Base-by-base conservation (phyloP, 2,113 vertebrate species). In the Dunckerocampus dactyliophorus region DNA sequence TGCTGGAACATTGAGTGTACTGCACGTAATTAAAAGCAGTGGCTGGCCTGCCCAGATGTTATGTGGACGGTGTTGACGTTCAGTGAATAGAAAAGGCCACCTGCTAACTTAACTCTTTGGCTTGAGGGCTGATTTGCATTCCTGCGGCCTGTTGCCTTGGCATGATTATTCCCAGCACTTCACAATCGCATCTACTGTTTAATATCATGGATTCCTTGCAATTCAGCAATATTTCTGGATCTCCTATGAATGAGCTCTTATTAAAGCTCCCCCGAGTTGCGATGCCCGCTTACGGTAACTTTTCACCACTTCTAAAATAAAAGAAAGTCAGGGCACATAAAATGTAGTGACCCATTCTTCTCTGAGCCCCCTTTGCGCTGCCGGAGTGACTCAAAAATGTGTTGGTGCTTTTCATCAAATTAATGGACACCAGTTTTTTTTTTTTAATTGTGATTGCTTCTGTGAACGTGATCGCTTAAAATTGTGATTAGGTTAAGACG, bases 11-110 rank as follows among this genome's bases (percentile, higher is more conserved):
- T 82, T 88, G 88, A 90, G 81, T 82, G 81, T 87, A 88, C 92
- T 92, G 91, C 87, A 90, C 88, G 92, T 94, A 93, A 93, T 95
- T 93, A 94, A 93, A 94, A 92, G 89, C 91, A 92, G 90, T 81
- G 85, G 88, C 89, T 70, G 77, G 81, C 78, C 88, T 90, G 81
- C 78, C 82, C 93, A 94, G 91, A 93, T 92, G 91, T 92, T 91
- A 88, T 86, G 93, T 83, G 87, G 88, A 79, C 86, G 91, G 85
- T 91, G 91, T 92, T 94, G 92, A 94, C 90, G 89, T 92, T 89
- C 76, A 80, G 89, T 93, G 92, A 93, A 92, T 92, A 88, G 90
- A 87, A 72, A 83, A 91, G 92, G 92, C 94, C 94, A 95, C 94
- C 94, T 98, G 95, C 93, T 92, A 93, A 92, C 88, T 92, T 86